These are phyloP conservation scores for Hycleus cichorii DNA, from an alignment of 1,140 invertebrate species.

Conservation along the genomic window DNA sequence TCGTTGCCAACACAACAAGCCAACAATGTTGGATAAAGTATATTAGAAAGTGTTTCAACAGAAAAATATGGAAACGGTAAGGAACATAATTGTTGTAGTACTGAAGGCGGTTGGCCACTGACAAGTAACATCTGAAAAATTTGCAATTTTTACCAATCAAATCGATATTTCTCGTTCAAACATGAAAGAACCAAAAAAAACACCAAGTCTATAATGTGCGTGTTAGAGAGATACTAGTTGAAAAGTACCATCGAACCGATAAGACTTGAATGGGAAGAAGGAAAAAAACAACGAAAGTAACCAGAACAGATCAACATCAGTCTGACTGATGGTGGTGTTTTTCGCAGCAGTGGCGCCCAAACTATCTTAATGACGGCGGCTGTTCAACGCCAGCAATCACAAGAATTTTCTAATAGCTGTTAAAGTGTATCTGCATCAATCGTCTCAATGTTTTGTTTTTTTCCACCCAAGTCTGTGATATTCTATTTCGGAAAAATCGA, in stretches of 20 bases:
- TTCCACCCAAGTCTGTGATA: too few species aligned
- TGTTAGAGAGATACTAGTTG: not conserved
- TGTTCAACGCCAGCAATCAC: too few species aligned
- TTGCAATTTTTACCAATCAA: not conserved
- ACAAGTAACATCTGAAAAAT: slow-evolving; percentile 63
- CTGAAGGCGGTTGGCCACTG: slow-evolving; percentile 72
- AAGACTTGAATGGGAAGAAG: not conserved
- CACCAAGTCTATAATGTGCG: not conserved
- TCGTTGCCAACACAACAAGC: slow-evolving; percentile 66
- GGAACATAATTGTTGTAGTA: slow-evolving; percentile 83
- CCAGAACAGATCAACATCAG: too few species aligned
- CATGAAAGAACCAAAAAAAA: not conserved
- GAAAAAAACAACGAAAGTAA: not conserved
- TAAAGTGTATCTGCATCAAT: too few species aligned
- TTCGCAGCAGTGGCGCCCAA: not conserved
- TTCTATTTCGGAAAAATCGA: not conserved
- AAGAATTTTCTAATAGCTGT: too few species aligned
- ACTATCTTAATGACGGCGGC: not conserved
- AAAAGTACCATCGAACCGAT: not conserved
- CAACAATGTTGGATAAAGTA: slow-evolving; percentile 83
- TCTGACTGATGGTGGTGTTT: too few species aligned
- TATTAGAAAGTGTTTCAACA: slow-evolving; percentile 61
- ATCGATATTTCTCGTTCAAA: not conserved
- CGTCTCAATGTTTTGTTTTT: not conserved
- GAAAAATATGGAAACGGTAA: slow-evolving; percentile 87